phyloP scores from a whole-genome alignment of 2,888 invertebrate genomes.

The Catocala fraxini region DNA sequence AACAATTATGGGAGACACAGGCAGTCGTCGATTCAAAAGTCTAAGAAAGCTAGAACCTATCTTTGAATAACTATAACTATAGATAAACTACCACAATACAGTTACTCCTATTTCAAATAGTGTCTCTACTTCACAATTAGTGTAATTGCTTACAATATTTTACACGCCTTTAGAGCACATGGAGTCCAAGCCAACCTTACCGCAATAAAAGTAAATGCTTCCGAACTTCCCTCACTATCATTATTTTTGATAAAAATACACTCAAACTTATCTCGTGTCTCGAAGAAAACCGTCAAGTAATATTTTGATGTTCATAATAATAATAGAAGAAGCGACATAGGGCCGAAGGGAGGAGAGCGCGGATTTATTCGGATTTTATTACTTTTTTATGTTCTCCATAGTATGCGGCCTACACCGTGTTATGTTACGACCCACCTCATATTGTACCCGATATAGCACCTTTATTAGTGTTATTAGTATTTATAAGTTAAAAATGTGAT shows the following conservation, averaged over 20 bases:
- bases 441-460: slow-evolving; percentile 59
- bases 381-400: slow-evolving; percentile 81
- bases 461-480: slow-evolving; percentile 59
- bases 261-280: slow-evolving; percentile 43
- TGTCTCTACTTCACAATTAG: no score
- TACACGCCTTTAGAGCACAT: not conserved
- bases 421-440: slow-evolving; percentile 66
- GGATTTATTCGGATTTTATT: slow-evolving; percentile 86
- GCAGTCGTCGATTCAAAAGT: not conserved
- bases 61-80: not conserved
- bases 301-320: slow-evolving; percentile 84
- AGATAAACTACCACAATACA: not conserved
- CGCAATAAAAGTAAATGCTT: slow-evolving; percentile 17
- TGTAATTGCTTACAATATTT: no score
- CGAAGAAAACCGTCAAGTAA: slow-evolving; percentile 64
- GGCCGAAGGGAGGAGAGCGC: slow-evolving; percentile 63
- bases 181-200: not conserved
- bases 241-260: slow-evolving; percentile 57
- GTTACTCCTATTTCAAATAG: no score
- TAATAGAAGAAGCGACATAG: slow-evolving; percentile 73
- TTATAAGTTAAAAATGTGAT: slow-evolving; percentile 47
- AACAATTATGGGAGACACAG: no score
- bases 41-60: not conserved
- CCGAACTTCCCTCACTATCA: slow-evolving; percentile 37
- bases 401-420: slow-evolving; percentile 68